These are phyloP conservation scores for Seira sanloemensis DNA, from an alignment of 2,888 invertebrate species.

Conservation along the genomic window DNA sequence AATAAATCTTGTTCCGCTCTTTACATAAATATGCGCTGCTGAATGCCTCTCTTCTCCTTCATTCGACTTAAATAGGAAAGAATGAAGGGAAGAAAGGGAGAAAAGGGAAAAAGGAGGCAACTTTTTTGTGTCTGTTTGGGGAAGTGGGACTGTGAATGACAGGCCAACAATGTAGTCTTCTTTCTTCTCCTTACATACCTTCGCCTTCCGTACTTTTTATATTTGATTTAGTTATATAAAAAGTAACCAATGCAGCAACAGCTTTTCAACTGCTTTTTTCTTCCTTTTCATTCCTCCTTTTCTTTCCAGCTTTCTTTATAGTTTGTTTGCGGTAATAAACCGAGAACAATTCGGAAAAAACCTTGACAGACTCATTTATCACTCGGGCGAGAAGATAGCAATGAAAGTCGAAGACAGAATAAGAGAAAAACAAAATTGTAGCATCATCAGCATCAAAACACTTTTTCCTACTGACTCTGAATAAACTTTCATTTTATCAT, in stretches of 20 bases:
- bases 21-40: conserved; percentile 41
- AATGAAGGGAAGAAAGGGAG: conserved; percentile 4
- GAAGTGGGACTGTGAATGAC: conserved; percentile 62
- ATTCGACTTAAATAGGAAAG: conserved; percentile 12
- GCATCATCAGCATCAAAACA: conserved; percentile 38
- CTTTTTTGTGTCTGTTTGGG: conserved; percentile 48
- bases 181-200: not conserved
- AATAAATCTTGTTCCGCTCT: conserved; percentile 57
- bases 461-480: not conserved
- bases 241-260: conserved; percentile 55
- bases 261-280: conserved; percentile 37
- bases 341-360: conserved; percentile 60
- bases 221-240: not conserved
- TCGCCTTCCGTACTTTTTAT: not conserved
- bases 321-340: conserved; percentile 64
- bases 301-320: conserved; percentile 46
- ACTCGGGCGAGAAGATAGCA: conserved; percentile 58
- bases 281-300: conserved; percentile 11
- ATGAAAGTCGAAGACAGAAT: conserved; percentile 40
- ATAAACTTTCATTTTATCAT: not conserved
- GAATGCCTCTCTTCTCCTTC: conserved; percentile 21
- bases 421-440: conserved; percentile 1
- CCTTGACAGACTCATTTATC: conserved; percentile 64
- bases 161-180: conserved; percentile 54
- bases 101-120: conserved; percentile 40